A percentile compares a stretch with the other conserved stretches of the same genome.
Evolutionary conservation across 1,140 invertebrate species (phyloP).

Genomic region (Nasonia giraulti): DNA sequence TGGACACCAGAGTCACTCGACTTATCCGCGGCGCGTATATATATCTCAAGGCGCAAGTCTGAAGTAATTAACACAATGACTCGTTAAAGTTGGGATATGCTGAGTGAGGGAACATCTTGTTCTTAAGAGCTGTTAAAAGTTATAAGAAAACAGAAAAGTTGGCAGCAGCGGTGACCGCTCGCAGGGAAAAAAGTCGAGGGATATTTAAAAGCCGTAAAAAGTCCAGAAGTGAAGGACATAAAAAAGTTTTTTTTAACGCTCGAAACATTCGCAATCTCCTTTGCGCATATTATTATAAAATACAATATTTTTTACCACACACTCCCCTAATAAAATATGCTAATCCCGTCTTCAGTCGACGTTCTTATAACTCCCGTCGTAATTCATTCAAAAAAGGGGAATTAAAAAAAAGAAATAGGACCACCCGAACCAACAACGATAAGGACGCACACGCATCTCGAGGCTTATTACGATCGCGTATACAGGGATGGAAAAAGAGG

Average conservation of each 20-base stretch:
- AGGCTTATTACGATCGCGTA: too few relatives aligned
- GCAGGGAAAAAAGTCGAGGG: constrained; percentile 4
- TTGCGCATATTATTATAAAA: constrained; percentile 16
- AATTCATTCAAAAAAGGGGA: too few relatives aligned
- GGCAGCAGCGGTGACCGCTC: constrained; percentile 1
- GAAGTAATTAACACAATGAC: constrained; percentile 47
- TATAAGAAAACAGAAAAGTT: constrained; percentile 46
- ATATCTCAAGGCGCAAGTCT: constrained; percentile 24
- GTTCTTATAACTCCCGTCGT: too few relatives aligned
- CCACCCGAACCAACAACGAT: too few relatives aligned
- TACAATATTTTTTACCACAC: background rate
- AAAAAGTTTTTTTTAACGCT: constrained; percentile 41
- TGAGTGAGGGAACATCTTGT: constrained; percentile 45
- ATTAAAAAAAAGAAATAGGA: too few relatives aligned
- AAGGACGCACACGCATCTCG: too few relatives aligned
- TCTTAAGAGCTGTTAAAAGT: constrained; percentile 44
- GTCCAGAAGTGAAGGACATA: constrained; percentile 31
- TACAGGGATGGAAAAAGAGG: background rate
- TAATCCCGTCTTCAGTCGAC: background rate
- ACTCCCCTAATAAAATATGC: background rate
- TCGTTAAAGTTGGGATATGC: constrained; percentile 42
- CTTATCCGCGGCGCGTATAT: constrained; percentile 3
- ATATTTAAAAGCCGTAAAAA: constrained; percentile 39
- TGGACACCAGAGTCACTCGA: background rate
- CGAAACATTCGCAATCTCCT: constrained; percentile 22